These are phyloP conservation scores for Caenorhabditis sp. DNA, from an alignment of 2,888 invertebrate genomes.

Conservation along the genomic window DNA sequence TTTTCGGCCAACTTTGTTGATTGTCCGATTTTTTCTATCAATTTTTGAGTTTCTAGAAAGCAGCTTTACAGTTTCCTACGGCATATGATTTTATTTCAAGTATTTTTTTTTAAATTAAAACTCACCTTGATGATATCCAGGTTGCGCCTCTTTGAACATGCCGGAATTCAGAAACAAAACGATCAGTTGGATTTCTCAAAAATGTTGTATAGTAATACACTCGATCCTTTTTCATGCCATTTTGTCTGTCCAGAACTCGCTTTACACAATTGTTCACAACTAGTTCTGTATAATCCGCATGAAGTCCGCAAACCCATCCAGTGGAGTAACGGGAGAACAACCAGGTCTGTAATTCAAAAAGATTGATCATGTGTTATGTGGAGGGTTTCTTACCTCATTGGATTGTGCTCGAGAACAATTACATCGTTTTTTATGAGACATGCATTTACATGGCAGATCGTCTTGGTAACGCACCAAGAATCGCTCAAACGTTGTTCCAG, in stretches of 20 bases:
- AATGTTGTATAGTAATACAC: constrained; percentile 95
- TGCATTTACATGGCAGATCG: constrained; percentile 90
- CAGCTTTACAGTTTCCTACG: too few species aligned
- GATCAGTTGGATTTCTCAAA: constrained; percentile 88
- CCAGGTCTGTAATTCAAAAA: constrained; percentile 80
- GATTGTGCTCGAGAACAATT: constrained; percentile 65
- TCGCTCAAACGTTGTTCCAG: constrained; percentile 93
- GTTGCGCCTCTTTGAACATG: constrained; percentile 84
- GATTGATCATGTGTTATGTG: neutral
- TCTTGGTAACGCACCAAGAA: constrained; percentile 94
- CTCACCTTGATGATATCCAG: constrained; percentile 55
- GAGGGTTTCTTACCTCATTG: constrained; percentile 76
- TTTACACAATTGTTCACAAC: constrained; percentile 84
- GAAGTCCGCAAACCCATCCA: constrained; percentile 93
- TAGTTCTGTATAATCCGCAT: constrained; percentile 91
- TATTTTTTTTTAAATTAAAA: constrained; percentile 5
- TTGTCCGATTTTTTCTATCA: too few species aligned
- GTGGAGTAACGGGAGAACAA: constrained; percentile 95
- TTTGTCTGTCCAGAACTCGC: constrained; percentile 87
- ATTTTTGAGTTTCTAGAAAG: too few species aligned
- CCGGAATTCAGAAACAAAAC: constrained; percentile 93
- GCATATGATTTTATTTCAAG: too few species aligned
- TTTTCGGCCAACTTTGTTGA: too few species aligned
- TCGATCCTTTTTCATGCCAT: constrained; percentile 73
- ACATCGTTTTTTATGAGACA: constrained; percentile 66